A percentile compares a stretch with the other conserved stretches of the same genome.
Conservation (phyloP, 2,797 vertebrate species). For the Ctenochaetus hawaiiensis region DNA sequence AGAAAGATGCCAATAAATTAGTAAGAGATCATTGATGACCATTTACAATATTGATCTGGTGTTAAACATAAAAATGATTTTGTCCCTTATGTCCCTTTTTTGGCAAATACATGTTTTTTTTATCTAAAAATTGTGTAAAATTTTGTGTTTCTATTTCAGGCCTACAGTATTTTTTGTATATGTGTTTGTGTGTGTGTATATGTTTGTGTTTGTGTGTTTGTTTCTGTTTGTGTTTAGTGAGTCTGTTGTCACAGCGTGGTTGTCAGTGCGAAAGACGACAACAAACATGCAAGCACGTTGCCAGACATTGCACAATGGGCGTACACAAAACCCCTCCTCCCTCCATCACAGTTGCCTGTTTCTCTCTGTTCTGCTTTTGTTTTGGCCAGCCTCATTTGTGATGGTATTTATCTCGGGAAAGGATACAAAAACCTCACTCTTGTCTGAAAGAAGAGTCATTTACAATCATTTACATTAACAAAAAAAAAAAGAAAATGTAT, state of each 20-base stretch:
- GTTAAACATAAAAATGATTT: too few relatives aligned
- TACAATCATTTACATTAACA: conserved; percentile 83
- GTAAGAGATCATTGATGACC: too few relatives aligned
- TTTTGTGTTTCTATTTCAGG: conserved; percentile 13
- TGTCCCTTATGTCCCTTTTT: too few relatives aligned
- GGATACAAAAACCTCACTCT: conserved; percentile 70
- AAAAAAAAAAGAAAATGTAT: conserved; percentile 66
- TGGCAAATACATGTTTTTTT: neutral
- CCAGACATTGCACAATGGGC: conserved; percentile 77
- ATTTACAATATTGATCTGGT: too few relatives aligned
- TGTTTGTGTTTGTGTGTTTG: too few relatives aligned
- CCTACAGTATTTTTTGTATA: neutral
- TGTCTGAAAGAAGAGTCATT: conserved; percentile 80
- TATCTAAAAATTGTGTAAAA: neutral
- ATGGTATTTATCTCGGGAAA: conserved; percentile 78
- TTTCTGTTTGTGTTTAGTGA: neutral
- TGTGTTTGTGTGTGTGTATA: too few relatives aligned
- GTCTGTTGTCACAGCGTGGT: conserved; percentile 49
- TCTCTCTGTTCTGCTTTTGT: conserved; percentile 76
- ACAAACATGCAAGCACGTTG: conserved; percentile 62
- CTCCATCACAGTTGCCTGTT: conserved; percentile 64
- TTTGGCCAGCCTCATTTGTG: conserved; percentile 77
- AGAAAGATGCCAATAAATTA: too few relatives aligned
- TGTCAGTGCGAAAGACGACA: conserved; percentile 65
- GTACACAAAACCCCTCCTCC: conserved; percentile 48